These are phyloP conservation scores for Brachyptera risi DNA, from an alignment of 2,888 invertebrate genomes.

Conservation along the genomic window DNA sequence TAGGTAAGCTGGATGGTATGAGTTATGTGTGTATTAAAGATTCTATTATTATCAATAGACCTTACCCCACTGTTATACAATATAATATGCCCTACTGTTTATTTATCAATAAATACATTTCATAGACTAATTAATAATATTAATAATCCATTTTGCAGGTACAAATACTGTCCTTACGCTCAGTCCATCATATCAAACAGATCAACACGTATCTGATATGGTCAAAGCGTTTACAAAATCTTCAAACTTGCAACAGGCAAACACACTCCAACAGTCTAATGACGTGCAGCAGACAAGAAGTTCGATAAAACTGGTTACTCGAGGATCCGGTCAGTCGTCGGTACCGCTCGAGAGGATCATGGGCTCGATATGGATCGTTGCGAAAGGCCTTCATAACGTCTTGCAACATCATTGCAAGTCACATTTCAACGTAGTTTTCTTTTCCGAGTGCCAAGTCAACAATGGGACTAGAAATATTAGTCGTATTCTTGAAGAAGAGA, in stretches of 20 bases:
- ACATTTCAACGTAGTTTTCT: not conserved
- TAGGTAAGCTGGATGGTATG: no score
- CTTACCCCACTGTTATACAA: no score
- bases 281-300: no score
- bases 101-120: no score
- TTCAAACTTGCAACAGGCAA: not conserved
- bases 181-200: constrained; percentile 3
- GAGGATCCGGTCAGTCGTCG: not conserved
- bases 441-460: constrained; percentile 5
- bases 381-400: constrained; percentile 16
- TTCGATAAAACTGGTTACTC: not conserved
- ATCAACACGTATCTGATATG: constrained; percentile 1
- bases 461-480: not conserved
- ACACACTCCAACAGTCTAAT: not conserved
- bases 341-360: constrained; percentile 9
- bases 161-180: constrained; percentile 19
- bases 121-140: no score
- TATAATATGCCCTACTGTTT: no score
- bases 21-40: no score
- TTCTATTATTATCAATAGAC: no score
- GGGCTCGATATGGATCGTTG: constrained; percentile 17
- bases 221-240: not conserved
- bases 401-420: constrained; percentile 4
- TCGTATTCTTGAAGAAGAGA: constrained; percentile 7
- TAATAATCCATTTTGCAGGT: no score